phyloP scores from a whole-genome alignment of 2,113 vertebrate species.

The Tupaia tana region DNA sequence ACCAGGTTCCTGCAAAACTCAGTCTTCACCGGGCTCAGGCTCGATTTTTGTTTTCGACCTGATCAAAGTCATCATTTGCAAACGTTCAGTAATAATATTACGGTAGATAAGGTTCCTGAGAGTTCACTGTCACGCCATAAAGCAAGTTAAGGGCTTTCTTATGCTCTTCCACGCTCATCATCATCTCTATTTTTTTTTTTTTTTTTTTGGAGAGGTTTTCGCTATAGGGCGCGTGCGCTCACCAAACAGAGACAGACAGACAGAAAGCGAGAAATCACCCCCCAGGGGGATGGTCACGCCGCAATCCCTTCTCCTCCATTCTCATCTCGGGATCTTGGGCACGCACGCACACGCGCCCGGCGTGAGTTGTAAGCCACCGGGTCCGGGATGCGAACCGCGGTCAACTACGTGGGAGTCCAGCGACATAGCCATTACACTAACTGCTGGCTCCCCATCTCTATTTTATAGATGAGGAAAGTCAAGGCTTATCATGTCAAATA shows the following conservation, averaged over 20 bases:
- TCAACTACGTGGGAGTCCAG: too few species aligned
- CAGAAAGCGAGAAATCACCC: too few species aligned
- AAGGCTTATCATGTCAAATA: not conserved
- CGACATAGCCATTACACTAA: too few species aligned
- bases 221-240: too few species aligned
- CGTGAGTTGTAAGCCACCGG: too few species aligned
- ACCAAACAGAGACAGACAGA: too few species aligned
- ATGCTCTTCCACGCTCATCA: not conserved
- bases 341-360: too few species aligned
- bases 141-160: not conserved
- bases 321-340: too few species aligned
- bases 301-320: too few species aligned
- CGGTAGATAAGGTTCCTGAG: not conserved
- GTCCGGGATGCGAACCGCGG: too few species aligned
- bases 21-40: not conserved
- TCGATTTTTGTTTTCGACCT: not conserved
- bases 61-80: not conserved
- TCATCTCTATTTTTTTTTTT: not conserved
- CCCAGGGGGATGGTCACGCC: too few species aligned
- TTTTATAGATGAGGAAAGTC: not conserved
- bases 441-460: not conserved
- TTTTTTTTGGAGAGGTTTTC: too few species aligned
- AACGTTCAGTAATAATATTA: not conserved
- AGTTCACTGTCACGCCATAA: not conserved
- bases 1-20: not conserved